Base-by-base conservation (phyloP, 2,113 vertebrate genomes). In the Etia nguti region DNA sequence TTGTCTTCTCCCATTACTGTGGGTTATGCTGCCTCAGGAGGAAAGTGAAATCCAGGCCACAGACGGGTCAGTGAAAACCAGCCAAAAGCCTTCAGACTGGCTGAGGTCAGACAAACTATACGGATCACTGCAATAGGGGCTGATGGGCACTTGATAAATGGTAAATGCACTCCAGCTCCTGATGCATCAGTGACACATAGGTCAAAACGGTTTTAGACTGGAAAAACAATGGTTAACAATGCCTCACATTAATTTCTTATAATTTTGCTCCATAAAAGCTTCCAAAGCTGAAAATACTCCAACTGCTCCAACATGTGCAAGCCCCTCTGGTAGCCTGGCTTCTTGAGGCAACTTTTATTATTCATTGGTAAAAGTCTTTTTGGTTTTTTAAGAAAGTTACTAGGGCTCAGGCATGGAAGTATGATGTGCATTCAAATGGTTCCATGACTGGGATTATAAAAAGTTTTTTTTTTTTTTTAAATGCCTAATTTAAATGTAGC, bases 1-100 rank as follows among this genome's bases (percentile, higher is more conserved):
- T 94, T 94, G 91, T 93, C 93, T 90, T 54, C 87, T 92, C 70
- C 86, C 83, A 85, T 95, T 93, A 94, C 93, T 90, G 92, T 90
- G 90, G 92, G 83, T 93, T 91, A 93, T 92, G 88, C 87, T 88
- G 90, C 93, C 92, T 90, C 77, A 18, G 83, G 92, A 91, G 91
- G 57, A 86, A 90, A 89, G 91, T 89, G 86, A 91, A 87, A 88
- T 88, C 84, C 90, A 86, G 86, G 86, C 91, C 90, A 82, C 83
- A 73, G 31, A 87, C n/a, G 86, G 85, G 89, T 93, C 88, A 92
- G 81, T 62, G 80, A 87, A 86, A 92, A 85, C 77, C 92, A 84
- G 91, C 90, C 93, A 48, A 83, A 55, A 95, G 93, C 86, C 89
- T 65, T 84, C 77, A 84, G 43, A 86, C 82, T 56, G 79, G 36